Evolutionary conservation across 2,888 invertebrate species (phyloP), one percentile per base, ranked within the genome.

Genomic region (Drosophila mimica): DNA sequence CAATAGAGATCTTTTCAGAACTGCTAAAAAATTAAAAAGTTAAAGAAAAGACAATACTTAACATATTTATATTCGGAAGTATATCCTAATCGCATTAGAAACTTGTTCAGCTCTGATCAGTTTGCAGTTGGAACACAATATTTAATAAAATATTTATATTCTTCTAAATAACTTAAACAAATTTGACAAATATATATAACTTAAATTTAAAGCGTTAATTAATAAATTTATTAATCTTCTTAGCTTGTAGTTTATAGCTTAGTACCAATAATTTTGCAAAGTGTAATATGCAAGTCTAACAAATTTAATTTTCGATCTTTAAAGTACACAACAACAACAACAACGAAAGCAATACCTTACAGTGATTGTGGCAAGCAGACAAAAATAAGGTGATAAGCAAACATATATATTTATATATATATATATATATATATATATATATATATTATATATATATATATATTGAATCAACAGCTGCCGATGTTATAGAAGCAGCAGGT

Each of bases 321-420:
- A 63, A 87, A 89, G 89, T 73, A 74, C 82, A 62, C 65, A 63
- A 81, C 74, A 83, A 92, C 91, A 90, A 82, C 90, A 91, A 93
- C 93, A 93, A 93, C 93, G 93, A 93, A 93, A 92, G 93, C 92
- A 92, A 93, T 92, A 92, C 91, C 91, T 88, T 77, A 82, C 81
- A 87, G 79, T 75, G 75, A 78, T 77, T 86, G 79, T 73, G 81
- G 82, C 85, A 79, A 75, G 84, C 70, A 67, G 69, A 70, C 52
- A 67, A 36, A 60, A 49, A 68, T 31, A 76, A 61, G 81, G 73
- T 78, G 66, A 79, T 77, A 84, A 46, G 25, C 25, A 15, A 15
- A 46, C 46, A 46, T 25, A 46, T 46, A 46, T 25, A 17, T 40
- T n/a, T 9, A 40, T n/a, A n/a, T 8, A 73, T 6, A 33, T 9